Evolutionary conservation across 2,113 vertebrate genomes (phyloP).

Genomic region (Notiomystis cincta): DNA sequence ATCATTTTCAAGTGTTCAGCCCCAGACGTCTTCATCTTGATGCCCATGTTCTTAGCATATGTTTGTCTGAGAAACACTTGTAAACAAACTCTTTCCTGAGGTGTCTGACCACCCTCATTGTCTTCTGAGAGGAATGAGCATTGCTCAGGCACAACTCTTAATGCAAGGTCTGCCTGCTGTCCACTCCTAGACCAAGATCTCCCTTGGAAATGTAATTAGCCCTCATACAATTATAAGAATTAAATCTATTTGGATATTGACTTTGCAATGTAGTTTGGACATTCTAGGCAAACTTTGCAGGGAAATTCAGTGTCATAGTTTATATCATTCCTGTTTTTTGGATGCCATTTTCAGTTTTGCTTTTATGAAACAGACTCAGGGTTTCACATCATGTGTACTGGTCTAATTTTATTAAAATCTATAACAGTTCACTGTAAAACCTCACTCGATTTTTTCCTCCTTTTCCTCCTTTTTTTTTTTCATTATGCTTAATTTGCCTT

Average conservation of each 20-base stretch:
- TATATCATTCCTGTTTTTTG: neutral
- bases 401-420: neutral
- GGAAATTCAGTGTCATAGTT: neutral
- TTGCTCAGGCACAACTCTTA: neutral
- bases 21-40: neutral
- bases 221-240: neutral
- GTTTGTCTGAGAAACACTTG: neutral
- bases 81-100: neutral
- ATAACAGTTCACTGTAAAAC: neutral
- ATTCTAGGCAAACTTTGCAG: neutral
- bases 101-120: accelerated
- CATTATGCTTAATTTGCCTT: neutral
- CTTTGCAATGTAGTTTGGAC: neutral
- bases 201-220: neutral
- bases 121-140: neutral
- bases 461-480: neutral
- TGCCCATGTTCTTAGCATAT: neutral
- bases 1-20: neutral
- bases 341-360: neutral
- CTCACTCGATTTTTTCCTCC: neutral
- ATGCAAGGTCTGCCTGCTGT: neutral
- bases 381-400: neutral
- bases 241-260: neutral
- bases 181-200: neutral
- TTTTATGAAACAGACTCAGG: neutral